Base-by-base conservation (phyloP, 2,797 vertebrate species). In the Sciaenops ocellatus region DNA sequence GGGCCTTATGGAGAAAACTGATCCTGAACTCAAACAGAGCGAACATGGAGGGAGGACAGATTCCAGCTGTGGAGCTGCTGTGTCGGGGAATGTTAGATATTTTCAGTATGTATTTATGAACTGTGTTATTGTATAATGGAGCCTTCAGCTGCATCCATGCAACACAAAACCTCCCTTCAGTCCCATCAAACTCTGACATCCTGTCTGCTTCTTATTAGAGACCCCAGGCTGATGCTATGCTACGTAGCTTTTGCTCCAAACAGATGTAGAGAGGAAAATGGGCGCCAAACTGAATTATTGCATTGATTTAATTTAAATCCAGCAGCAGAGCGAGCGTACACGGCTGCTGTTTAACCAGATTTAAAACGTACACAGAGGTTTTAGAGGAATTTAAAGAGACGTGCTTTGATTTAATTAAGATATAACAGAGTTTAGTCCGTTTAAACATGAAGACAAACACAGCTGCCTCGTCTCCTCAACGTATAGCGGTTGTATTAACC, bases 271-370 rank as follows among this genome's bases (percentile, higher is more conserved):
- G 28, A 26, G 17, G n/a, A 30, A 51, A 59, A 69, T 46, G 18
- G 3, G 61, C 28, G 0, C 20, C 68, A 74, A 78, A 30, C 4
- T 5, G 1, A 38, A 66, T 86, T 22, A 75, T 60, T 73, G 26
- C 34, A 28, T 22, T 85, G 82, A 85, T 86, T 73, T 20, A 2
- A 88, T 88, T 82, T 46, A 9, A 74, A 52, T 17, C 22, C 52
- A 42, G 54, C 52, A 44, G 61, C 22, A 30, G 11, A 38, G 54
- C 9, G 5, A 16, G 17, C 6, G 7, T 57, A 4, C 1, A 9
- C 47, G 1, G 51, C 72, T 15, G 34, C 48, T 0, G 42, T 44
- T 24, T 82, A 67, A 85, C 80, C 46, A 0, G 50, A 76, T 82
- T 85, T 65, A 4, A 72, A 69, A 61, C 5, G 1, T 17, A 61